Percentiles rank a stretch among this genome's conserved stretches.
phyloP scores from a whole-genome alignment of 2,797 vertebrate genomes.

The Malurus splendens region DNA sequence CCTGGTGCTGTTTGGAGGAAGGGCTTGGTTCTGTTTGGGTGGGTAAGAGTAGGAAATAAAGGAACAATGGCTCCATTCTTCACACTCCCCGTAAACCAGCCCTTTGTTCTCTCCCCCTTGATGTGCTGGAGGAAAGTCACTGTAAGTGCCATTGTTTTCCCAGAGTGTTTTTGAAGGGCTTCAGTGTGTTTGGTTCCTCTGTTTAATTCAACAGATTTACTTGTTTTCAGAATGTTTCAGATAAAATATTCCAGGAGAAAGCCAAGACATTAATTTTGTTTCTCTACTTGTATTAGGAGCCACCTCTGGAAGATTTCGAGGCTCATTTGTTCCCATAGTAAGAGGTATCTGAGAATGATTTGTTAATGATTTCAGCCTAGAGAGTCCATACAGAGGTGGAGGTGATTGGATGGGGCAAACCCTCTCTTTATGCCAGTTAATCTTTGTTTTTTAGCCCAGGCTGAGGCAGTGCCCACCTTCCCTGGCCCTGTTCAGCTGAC shows the following conservation, averaged over 20 bases:
- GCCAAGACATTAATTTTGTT: neutral
- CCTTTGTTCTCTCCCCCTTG: conserved; percentile 22
- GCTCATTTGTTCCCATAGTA: neutral
- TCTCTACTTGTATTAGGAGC: neutral
- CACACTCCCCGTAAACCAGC: neutral
- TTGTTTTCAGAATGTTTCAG: neutral
- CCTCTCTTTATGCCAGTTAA: neutral
- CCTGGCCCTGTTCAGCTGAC: neutral
- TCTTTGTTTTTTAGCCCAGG: neutral
- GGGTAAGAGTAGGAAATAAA: neutral
- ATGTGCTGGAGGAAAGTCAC: conserved; percentile 1
- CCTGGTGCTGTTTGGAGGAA: neutral
- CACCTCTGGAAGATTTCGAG: neutral
- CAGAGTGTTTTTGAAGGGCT: neutral
- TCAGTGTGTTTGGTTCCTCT: neutral
- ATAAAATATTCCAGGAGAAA: neutral
- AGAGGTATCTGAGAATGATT: neutral
- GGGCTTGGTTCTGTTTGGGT: neutral
- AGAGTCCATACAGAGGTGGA: neutral
- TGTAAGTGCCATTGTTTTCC: conserved; percentile 36
- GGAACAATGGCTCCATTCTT: conserved; percentile 30
- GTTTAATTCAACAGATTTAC: neutral
- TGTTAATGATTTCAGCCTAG: neutral
- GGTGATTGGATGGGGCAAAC: neutral
- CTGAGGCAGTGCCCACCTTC: neutral